phyloP scores from a whole-genome alignment of 2,797 vertebrate genomes.

The Argyrosomus regius region DNA sequence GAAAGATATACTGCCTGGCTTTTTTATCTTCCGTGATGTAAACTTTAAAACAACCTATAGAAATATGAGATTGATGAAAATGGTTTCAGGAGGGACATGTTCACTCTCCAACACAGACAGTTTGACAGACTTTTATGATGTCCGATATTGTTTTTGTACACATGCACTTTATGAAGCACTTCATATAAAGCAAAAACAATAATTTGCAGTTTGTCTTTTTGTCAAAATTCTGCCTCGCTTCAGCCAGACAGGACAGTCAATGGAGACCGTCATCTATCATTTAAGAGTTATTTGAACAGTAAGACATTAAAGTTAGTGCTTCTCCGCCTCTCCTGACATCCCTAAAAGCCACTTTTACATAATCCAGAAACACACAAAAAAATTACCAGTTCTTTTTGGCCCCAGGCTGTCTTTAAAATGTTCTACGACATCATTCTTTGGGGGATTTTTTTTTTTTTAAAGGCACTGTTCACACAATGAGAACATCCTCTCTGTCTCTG shows the following conservation, averaged over 20 bases:
- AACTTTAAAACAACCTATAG: background rate
- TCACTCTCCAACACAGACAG: background rate
- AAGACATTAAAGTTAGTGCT: constrained; percentile 58
- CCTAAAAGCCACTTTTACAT: constrained; percentile 67
- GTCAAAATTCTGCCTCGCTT: constrained; percentile 20
- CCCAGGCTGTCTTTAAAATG: constrained; percentile 60
- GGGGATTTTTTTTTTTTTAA: constrained; percentile 33
- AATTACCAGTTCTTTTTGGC: constrained; percentile 50
- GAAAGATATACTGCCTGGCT: constrained; percentile 9
- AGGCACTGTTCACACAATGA: constrained; percentile 54
- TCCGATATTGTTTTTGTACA: constrained; percentile 30
- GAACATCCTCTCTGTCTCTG: constrained; percentile 41
- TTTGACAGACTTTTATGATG: constrained; percentile 20
- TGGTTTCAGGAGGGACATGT: background rate
- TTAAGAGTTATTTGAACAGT: constrained; percentile 61
- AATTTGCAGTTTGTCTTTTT: constrained; percentile 37
- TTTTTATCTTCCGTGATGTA: constrained; percentile 2
- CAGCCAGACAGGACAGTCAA: constrained; percentile 28
- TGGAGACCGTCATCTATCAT: constrained; percentile 54
- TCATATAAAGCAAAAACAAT: constrained; percentile 42
- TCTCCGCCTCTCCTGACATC: constrained; percentile 54
- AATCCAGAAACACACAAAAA: constrained; percentile 58
- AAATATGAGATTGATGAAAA: background rate
- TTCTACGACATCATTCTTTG: constrained; percentile 46
- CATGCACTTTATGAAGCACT: constrained; percentile 41